Base-by-base conservation (phyloP, 2,888 invertebrate species). In the Silvanus unidentatus region DNA sequence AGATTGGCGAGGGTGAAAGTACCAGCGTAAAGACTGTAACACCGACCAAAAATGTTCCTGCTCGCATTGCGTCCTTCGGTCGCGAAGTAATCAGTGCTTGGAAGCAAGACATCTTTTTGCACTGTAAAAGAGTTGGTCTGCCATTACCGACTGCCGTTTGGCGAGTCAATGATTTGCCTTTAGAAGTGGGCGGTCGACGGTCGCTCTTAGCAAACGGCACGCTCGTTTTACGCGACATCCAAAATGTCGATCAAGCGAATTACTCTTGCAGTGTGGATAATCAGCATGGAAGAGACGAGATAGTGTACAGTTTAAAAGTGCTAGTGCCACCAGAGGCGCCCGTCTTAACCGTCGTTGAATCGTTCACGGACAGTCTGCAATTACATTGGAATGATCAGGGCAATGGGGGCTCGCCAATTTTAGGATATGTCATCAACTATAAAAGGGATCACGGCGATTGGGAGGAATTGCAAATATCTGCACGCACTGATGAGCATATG, bases 181-280 rank as follows among this genome's bases (percentile, higher is more conserved):
- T 90, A 54, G 88, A 88, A 64, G 81, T 84, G 1, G 84, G 82
- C 27, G 69, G 84, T 38, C 70, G 83, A 49, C 77, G 84, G 68
- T 79, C 82, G 51, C 77, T 86, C 46, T 75, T 80, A 44, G 73
- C 74, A 58, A 81, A 89, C 59, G 88, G 88, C 1, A 86, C 88
- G 1, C 73, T 91, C 15, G 78, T 54, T 40, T 84, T 91, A 50
- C 81, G 83, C 68, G 88, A 85, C 53, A 75, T 87, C 2, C 88
- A 89, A 66, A 83, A 84, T 54, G 81, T 81, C 14, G 93, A 94
- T 70, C 87, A 87, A 56, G 92, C 90, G 10, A 93, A 93, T 73
- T 95, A 93, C 70, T 89, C 91, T 0, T 95, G 94, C 65, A 75
- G 78, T 28, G 91, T 91, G 0, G 88, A 89, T 63, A 94, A 95